phyloP scores from a whole-genome alignment of 1,140 invertebrate species.

The Apolygus lucorum region DNA sequence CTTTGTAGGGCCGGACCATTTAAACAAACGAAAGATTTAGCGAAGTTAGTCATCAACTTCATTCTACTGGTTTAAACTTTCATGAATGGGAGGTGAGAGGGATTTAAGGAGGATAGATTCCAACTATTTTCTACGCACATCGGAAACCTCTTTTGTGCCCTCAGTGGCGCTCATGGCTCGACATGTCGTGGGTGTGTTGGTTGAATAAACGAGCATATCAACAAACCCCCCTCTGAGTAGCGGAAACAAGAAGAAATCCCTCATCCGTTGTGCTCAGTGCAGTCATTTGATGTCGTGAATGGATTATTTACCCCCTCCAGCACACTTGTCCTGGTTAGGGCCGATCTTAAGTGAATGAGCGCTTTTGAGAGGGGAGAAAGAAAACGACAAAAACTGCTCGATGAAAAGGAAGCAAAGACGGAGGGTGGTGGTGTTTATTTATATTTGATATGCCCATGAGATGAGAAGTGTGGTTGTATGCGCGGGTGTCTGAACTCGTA shows the following conservation, averaged over 20 bases:
- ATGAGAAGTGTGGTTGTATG: not conserved
- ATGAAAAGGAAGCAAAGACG: not conserved
- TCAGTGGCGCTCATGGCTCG: too few relatives aligned
- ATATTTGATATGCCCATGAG: not conserved
- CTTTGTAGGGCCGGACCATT: too few relatives aligned
- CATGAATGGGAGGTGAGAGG: too few relatives aligned
- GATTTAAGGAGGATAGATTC: too few relatives aligned
- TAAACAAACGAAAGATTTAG: too few relatives aligned
- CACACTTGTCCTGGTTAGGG: not conserved
- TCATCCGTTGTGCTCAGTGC: not conserved
- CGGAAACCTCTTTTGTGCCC: too few relatives aligned
- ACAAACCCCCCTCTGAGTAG: not conserved
- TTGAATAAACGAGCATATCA: too few relatives aligned
- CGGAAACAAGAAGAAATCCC: not conserved
- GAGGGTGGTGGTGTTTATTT: not conserved
- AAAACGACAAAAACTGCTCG: not conserved
- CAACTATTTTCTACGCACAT: too few relatives aligned
- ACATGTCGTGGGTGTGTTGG: too few relatives aligned
- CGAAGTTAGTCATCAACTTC: too few relatives aligned
- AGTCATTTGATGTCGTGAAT: not conserved
- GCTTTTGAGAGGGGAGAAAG: not conserved
- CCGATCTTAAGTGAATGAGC: not conserved
- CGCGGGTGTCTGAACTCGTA: not conserved
- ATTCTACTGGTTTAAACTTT: too few relatives aligned
- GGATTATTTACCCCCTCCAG: not conserved